Percentiles rank a stretch among this genome's conserved stretches.
Conservation (phyloP, 30 jellyfish, hydroid and myxozoan species). For the Morbakka virulenta region DNA sequence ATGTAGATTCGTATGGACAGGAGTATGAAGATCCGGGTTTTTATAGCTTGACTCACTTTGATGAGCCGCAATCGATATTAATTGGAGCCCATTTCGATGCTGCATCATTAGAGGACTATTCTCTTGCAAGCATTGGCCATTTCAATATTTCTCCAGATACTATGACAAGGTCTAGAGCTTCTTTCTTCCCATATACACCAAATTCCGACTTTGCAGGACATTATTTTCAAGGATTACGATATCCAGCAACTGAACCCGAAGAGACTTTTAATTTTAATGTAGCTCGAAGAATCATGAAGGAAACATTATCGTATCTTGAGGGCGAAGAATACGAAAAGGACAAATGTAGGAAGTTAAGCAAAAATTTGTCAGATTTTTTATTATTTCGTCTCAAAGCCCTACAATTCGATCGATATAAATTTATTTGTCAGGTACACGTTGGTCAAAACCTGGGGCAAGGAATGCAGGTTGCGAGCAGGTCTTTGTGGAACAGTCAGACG, state of each 20-base stretch:
- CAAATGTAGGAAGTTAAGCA: constrained; percentile 58
- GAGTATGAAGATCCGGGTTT: constrained; percentile 68
- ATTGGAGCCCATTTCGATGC: background rate
- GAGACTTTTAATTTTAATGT: constrained; percentile 20
- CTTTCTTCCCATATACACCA: constrained; percentile 33
- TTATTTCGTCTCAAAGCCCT: constrained; percentile 54
- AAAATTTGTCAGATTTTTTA: constrained; percentile 67
- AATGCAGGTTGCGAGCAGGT: constrained; percentile 55
- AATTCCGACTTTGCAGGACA: constrained; percentile 57
- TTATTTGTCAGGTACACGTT: constrained; percentile 58
- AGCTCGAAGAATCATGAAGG: constrained; percentile 29
- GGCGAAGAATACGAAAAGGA: constrained; percentile 49
- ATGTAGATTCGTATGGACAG: constrained; percentile 16
- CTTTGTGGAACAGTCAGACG: constrained; percentile 67
- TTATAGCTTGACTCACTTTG: constrained; percentile 68
- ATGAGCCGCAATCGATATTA: constrained; percentile 44
- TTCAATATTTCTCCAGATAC: background rate
- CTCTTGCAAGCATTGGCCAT: constrained; percentile 6
- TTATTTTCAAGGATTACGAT: constrained; percentile 45
- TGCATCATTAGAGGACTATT: background rate
- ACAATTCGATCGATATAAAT: constrained; percentile 53
- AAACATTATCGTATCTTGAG: constrained; percentile 29
- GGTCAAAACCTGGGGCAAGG: constrained; percentile 81
- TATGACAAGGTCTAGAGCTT: constrained; percentile 12
- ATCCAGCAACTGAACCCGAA: constrained; percentile 69